phyloP scores from a whole-genome alignment of 2,797 vertebrate species.

The Carduelis carduelis region DNA sequence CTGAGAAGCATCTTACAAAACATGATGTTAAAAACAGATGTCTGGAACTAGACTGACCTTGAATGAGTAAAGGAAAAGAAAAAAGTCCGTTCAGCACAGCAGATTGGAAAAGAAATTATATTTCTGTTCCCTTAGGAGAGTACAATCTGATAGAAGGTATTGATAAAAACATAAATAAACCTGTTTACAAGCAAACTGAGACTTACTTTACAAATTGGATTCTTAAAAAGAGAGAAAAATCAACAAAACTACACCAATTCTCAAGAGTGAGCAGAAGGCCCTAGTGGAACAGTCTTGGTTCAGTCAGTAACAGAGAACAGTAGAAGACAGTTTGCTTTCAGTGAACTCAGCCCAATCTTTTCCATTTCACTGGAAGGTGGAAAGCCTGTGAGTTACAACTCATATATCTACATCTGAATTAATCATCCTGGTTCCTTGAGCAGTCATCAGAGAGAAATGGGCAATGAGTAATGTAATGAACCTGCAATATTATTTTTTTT shows the following conservation, averaged over 20 bases:
- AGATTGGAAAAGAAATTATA: neutral
- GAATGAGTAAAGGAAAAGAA: neutral
- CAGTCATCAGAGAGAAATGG: neutral
- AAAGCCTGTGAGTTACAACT: neutral
- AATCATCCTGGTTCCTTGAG: neutral
- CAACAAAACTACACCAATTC: neutral
- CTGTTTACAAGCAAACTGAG: neutral
- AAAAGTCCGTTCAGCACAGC: neutral
- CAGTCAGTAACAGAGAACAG: neutral
- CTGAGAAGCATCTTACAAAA: neutral
- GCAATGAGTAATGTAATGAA: neutral
- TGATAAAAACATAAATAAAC: neutral
- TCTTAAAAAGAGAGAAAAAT: neutral
- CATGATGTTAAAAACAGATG: neutral
- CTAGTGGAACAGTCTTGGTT: neutral
- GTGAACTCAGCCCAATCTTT: neutral
- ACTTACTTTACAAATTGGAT: neutral
- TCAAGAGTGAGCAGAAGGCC: neutral
- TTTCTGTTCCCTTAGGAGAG: neutral
- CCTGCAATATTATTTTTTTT: neutral
- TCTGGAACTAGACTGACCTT: slow-evolving; percentile 1
- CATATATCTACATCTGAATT: neutral
- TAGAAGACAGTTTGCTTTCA: neutral
- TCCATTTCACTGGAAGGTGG: neutral
- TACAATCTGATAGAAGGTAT: neutral